These are phyloP conservation scores for Prunella fulvescens DNA, from an alignment of 2,113 vertebrate genomes.

Conservation along the genomic window DNA sequence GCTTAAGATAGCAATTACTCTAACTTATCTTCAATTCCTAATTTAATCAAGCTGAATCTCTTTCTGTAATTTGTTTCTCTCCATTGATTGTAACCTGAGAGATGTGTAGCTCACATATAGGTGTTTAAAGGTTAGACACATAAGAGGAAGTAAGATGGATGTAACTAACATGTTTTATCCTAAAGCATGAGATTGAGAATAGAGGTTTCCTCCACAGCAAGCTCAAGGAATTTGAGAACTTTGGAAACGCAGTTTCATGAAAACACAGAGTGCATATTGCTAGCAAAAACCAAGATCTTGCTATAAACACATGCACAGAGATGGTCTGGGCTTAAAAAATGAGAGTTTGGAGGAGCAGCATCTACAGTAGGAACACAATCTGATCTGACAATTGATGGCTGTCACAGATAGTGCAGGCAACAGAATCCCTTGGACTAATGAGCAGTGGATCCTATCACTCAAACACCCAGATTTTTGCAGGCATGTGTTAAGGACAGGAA, in stretches of 20 bases:
- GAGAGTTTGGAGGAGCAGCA: neutral
- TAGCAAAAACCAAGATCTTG: neutral
- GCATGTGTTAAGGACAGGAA: neutral
- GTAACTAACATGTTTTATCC: neutral
- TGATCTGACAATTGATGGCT: neutral
- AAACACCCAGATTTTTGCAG: neutral
- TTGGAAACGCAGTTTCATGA: neutral
- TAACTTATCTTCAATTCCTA: neutral
- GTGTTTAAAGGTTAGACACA: neutral
- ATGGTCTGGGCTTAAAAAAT: neutral
- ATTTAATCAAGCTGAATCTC: slow-evolving; percentile 8
- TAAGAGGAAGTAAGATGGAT: neutral
- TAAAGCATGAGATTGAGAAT: neutral
- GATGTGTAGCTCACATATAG: neutral
- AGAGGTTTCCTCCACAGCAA: neutral
- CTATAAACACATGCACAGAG: neutral
- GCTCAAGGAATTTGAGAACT: neutral
- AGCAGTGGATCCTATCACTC: neutral
- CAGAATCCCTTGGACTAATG: neutral
- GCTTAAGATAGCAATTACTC: slow-evolving; percentile 13
- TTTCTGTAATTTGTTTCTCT: neutral
- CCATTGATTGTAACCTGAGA: neutral
- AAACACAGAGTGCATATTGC: neutral
- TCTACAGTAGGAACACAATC: neutral
- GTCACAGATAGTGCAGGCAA: neutral